phyloP scores from a whole-genome alignment of 2,888 invertebrate species.

The Nemotelus pantherinus region DNA sequence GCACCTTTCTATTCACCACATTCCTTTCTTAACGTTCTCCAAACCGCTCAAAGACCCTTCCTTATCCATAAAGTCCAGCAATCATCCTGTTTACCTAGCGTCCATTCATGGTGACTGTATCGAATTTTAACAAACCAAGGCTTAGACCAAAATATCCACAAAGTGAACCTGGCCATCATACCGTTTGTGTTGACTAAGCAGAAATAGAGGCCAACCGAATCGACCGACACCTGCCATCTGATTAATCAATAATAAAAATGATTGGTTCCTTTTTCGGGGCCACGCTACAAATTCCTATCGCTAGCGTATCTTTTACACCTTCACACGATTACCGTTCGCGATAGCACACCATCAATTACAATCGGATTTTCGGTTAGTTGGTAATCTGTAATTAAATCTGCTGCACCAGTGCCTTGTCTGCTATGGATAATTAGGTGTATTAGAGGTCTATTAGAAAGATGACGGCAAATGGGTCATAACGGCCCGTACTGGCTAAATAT shows the following conservation, averaged over 20 bases:
- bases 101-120: no score
- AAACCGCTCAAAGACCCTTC: no score
- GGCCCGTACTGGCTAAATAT: background rate
- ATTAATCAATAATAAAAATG: slow-evolving; percentile 44
- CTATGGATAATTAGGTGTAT: slow-evolving; percentile 36
- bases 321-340: slow-evolving; percentile 28
- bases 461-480: slow-evolving; percentile 23
- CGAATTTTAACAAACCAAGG: no score
- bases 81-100: slow-evolving; percentile 2
- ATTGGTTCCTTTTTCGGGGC: slow-evolving; percentile 19
- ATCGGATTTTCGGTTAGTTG: slow-evolving; percentile 33
- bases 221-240: slow-evolving; percentile 34
- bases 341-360: slow-evolving; percentile 42
- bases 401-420: slow-evolving; percentile 36
- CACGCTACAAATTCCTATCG: background rate
- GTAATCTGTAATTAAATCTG: slow-evolving; percentile 47
- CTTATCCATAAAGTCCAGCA: slow-evolving; percentile 1
- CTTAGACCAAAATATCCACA: no score
- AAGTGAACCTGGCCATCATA: no score
- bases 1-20: background rate
- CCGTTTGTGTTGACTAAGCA: slow-evolving; percentile 4
- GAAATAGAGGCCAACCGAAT: slow-evolving; percentile 18
- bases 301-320: slow-evolving; percentile 45
- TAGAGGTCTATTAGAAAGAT: slow-evolving; percentile 35
- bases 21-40: no score